Evolutionary conservation across 2,797 vertebrate species (phyloP).

Genomic region (Galaxias olidus): DNA sequence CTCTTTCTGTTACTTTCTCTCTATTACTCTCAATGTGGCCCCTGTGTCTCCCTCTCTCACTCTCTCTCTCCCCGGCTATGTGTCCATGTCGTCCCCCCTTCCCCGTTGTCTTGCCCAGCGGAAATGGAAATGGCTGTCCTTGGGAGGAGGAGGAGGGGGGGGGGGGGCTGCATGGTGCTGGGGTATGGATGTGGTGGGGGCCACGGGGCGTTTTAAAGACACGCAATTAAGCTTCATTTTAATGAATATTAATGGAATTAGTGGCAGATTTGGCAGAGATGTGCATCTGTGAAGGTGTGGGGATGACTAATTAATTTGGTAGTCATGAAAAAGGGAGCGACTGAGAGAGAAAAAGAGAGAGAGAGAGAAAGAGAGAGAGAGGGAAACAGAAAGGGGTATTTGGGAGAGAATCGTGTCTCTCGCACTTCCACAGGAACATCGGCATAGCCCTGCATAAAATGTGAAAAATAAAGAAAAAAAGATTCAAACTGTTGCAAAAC

Average conservation of each 20-base stretch:
- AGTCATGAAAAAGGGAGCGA: conserved; percentile 66
- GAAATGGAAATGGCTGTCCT: conserved; percentile 39
- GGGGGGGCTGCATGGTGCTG: not conserved
- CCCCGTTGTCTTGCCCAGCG: conserved; percentile 31
- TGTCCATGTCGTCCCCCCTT: not conserved
- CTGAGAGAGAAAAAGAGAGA: conserved; percentile 18
- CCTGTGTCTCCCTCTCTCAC: conserved; percentile 37
- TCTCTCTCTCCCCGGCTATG: not conserved
- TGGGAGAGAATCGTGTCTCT: not conserved
- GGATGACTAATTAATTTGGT: conserved; percentile 75
- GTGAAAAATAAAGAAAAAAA: too few relatives aligned
- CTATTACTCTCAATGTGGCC: conserved; percentile 60
- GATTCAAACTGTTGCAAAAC: too few relatives aligned
- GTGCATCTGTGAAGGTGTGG: conserved; percentile 73
- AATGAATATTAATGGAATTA: conserved; percentile 86
- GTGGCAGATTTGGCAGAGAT: conserved; percentile 77
- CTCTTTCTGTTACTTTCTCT: conserved; percentile 55
- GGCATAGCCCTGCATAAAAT: too few relatives aligned
- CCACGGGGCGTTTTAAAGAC: conserved; percentile 64
- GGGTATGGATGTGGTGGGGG: conserved; percentile 3
- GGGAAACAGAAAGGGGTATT: conserved; percentile 11
- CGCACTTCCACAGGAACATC: too few relatives aligned
- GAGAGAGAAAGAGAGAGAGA: conserved; percentile 3
- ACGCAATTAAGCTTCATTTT: conserved; percentile 82
- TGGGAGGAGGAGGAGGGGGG: conserved; percentile 27